Evolutionary conservation across 2,888 invertebrate species (phyloP).

Genomic region (Actias luna): DNA sequence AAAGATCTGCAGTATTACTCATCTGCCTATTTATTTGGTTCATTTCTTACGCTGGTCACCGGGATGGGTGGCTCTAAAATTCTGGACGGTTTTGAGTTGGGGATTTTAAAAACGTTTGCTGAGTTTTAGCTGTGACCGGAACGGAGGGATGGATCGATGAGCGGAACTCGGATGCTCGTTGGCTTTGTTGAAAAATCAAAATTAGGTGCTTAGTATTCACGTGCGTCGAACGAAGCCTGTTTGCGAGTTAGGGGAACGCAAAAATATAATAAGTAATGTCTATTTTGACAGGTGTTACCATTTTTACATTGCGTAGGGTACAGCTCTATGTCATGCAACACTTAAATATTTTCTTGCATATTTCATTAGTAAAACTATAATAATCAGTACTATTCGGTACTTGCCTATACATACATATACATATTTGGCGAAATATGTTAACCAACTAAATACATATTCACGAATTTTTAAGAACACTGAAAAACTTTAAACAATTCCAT

Average conservation of each 20-base stretch:
- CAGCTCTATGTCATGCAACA: neutral
- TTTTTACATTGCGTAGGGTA: slow-evolving; percentile 8
- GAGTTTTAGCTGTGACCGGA: slow-evolving; percentile 73
- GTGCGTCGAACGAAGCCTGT: slow-evolving; percentile 45
- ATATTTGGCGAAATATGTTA: no score
- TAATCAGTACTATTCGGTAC: no score
- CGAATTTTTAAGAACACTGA: no score
- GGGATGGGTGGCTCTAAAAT: slow-evolving; percentile 43
- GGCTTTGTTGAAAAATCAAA: slow-evolving; percentile 76
- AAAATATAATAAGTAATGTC: slow-evolving; percentile 28
- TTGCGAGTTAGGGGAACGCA: slow-evolving; percentile 37
- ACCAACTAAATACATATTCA: no score
- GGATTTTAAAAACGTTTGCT: slow-evolving; percentile 73
- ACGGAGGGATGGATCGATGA: slow-evolving; percentile 74
- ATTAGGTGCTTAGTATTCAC: slow-evolving; percentile 77
- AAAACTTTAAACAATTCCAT: no score
- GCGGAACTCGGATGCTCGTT: slow-evolving; percentile 62
- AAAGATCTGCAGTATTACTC: slow-evolving; percentile 47
- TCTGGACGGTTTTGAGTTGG: slow-evolving; percentile 62
- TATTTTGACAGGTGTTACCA: slow-evolving; percentile 30
- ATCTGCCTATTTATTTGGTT: slow-evolving; percentile 29
- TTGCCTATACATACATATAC: no score
- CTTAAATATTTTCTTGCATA: neutral
- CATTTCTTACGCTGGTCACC: slow-evolving; percentile 37
- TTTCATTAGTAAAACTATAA: no score